These are phyloP conservation scores for Geococcyx californianus DNA, from an alignment of 2,113 vertebrate genomes.

Conservation along the genomic window DNA sequence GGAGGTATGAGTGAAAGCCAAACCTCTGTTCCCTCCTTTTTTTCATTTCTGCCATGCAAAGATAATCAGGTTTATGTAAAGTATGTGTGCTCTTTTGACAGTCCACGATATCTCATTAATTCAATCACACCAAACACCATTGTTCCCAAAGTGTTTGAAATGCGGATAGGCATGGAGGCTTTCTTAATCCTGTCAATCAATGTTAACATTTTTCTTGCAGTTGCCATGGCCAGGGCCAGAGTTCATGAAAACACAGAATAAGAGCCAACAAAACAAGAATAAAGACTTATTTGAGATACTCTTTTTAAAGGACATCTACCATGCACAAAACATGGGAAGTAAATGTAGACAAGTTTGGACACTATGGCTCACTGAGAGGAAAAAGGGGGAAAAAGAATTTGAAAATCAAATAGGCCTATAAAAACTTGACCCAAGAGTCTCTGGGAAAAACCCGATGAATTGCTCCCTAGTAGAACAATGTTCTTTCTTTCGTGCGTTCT, in stretches of 20 bases:
- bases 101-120: slow-evolving; percentile 99
- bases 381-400: slow-evolving; percentile 88
- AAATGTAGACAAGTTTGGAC: slow-evolving; percentile 98
- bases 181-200: slow-evolving; percentile 99
- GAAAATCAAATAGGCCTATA: slow-evolving; percentile 96
- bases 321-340: slow-evolving; percentile 96
- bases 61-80: slow-evolving; percentile 99
- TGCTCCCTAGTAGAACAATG: slow-evolving; percentile 89
- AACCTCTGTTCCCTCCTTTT: slow-evolving; percentile 78
- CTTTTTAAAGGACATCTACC: slow-evolving; percentile 97
- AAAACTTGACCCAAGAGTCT: slow-evolving; percentile 98
- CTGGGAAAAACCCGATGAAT: slow-evolving; percentile 99
- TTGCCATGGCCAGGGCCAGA: slow-evolving; percentile 99
- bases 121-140: slow-evolving; percentile 98
- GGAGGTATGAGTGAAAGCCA: slow-evolving; percentile 85
- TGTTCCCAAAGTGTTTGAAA: slow-evolving; percentile 99
- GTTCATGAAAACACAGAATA: slow-evolving; percentile 99
- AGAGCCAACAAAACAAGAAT: slow-evolving; percentile 98
- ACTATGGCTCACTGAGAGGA: slow-evolving; percentile 84
- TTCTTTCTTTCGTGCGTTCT: slow-evolving; percentile 86
- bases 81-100: slow-evolving; percentile 99
- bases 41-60: slow-evolving; percentile 97
- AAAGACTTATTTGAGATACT: slow-evolving; percentile 97
- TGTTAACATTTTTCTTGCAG: slow-evolving; percentile 98
- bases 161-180: slow-evolving; percentile 91